These are phyloP conservation scores for Chrosomus eos DNA, from an alignment of 2,797 vertebrate genomes.

Conservation along the genomic window DNA sequence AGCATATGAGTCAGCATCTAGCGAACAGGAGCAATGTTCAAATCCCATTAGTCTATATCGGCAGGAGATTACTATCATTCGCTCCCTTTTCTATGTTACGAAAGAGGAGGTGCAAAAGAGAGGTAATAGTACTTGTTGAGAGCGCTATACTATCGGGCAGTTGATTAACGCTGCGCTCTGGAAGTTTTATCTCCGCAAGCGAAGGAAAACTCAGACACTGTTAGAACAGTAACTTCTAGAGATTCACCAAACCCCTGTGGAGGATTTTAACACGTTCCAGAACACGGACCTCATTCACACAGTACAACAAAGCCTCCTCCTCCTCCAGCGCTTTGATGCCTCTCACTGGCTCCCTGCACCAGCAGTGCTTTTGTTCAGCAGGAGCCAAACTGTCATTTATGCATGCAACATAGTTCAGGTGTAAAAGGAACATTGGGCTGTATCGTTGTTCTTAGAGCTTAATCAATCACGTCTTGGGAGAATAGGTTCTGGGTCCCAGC, in stretches of 20 bases:
- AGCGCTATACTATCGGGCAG: neutral
- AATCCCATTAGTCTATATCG: conserved; percentile 55
- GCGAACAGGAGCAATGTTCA: conserved; percentile 19
- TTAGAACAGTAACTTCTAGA: conserved; percentile 31
- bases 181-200: neutral
- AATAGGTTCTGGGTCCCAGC: conserved; percentile 11
- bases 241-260: conserved; percentile 32
- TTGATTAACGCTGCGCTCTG: neutral
- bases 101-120: conserved; percentile 1
- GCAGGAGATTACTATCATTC: conserved; percentile 34
- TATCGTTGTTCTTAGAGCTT: conserved; percentile 14
- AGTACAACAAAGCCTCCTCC: conserved; percentile 37
- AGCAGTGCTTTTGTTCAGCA: conserved; percentile 3
- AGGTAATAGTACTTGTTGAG: conserved; percentile 20
- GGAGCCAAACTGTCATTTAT: conserved; percentile 30
- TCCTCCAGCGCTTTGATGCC: conserved; percentile 28
- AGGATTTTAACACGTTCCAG: conserved; percentile 36
- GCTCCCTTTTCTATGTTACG: neutral
- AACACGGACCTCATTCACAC: conserved; percentile 39
- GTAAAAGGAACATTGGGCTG: conserved; percentile 14
- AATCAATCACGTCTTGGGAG: conserved; percentile 38
- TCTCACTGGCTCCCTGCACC: conserved; percentile 24
- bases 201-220: conserved; percentile 8
- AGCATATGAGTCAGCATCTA: conserved; percentile 43
- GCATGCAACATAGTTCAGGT: conserved; percentile 24